Evolutionary conservation across 2,113 vertebrate genomes (phyloP).

Genomic region (Coregonus clupeaformis): DNA sequence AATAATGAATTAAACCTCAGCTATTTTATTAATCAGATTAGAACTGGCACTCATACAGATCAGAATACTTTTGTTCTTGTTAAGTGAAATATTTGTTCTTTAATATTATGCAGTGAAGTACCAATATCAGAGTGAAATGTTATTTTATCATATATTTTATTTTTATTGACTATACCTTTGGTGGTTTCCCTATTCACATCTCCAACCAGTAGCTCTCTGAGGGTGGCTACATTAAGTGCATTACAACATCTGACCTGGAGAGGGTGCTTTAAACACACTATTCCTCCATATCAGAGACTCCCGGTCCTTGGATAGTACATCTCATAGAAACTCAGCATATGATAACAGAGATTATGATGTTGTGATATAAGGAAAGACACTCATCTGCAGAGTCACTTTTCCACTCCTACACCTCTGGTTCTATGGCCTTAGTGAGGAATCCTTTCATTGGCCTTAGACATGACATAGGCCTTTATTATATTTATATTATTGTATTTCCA

Average conservation of each 20-base stretch:
- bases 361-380: background rate
- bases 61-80: background rate
- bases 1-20: too few species aligned
- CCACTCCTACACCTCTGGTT: background rate
- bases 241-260: conserved; percentile 46
- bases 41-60: background rate
- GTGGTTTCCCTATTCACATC: too few species aligned
- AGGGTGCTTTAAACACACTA: conserved; percentile 53
- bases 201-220: background rate
- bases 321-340: background rate
- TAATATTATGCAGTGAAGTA: background rate
- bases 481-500: too few species aligned
- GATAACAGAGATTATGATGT: background rate
- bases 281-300: conserved; percentile 1
- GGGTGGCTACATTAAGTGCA: background rate
- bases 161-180: too few species aligned
- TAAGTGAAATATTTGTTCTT: background rate
- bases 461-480: too few species aligned
- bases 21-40: too few species aligned
- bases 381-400: background rate
- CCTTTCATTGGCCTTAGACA: too few species aligned
- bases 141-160: background rate
- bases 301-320: too few species aligned
- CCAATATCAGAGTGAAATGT: background rate
- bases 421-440: background rate